Conservation (phyloP, 2,888 invertebrate species). For the Bruchidius siliquastri region DNA sequence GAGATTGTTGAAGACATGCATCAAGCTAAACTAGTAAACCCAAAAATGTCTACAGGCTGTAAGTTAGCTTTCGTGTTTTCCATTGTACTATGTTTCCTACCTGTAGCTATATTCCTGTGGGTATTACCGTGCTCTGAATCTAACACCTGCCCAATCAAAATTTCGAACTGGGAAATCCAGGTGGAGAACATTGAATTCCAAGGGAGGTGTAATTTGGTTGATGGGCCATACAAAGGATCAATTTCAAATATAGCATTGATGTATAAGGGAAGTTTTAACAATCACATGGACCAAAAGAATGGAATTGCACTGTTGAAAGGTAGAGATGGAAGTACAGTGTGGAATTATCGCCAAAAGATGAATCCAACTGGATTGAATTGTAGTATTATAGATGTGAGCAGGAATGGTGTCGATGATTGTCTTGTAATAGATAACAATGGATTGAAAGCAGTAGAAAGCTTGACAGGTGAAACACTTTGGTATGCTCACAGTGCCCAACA, state of each 20-base stretch:
- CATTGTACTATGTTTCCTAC: conserved; percentile 64
- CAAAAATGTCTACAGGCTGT: conserved; percentile 61
- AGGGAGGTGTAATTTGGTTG: conserved; percentile 65
- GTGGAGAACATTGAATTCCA: conserved; percentile 66
- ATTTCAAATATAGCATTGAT: conserved; percentile 66
- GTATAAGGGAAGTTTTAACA: conserved; percentile 64
- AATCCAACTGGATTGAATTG: conserved; percentile 72
- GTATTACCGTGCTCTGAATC: conserved; percentile 70
- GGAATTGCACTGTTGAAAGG: conserved; percentile 31
- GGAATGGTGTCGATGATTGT: conserved; percentile 68
- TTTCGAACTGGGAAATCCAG: conserved; percentile 64
- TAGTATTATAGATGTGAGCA: conserved; percentile 66
- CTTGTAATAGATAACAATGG: conserved; percentile 69
- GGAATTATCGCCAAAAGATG: conserved; percentile 66
- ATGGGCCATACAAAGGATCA: conserved; percentile 59
- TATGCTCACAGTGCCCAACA: conserved; percentile 55
- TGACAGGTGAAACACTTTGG: conserved; percentile 57
- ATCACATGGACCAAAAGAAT: conserved; percentile 49
- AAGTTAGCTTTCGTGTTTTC: conserved; percentile 67
- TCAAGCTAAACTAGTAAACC: conserved; percentile 29
- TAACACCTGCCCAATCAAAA: conserved; percentile 62
- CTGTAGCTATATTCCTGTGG: conserved; percentile 70
- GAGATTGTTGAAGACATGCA: conserved; percentile 29
- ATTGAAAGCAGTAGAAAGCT: conserved; percentile 57
- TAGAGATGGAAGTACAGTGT: conserved; percentile 64